Evolutionary conservation across 2,113 vertebrate species (phyloP).

Genomic region (Pandion haliaetus): DNA sequence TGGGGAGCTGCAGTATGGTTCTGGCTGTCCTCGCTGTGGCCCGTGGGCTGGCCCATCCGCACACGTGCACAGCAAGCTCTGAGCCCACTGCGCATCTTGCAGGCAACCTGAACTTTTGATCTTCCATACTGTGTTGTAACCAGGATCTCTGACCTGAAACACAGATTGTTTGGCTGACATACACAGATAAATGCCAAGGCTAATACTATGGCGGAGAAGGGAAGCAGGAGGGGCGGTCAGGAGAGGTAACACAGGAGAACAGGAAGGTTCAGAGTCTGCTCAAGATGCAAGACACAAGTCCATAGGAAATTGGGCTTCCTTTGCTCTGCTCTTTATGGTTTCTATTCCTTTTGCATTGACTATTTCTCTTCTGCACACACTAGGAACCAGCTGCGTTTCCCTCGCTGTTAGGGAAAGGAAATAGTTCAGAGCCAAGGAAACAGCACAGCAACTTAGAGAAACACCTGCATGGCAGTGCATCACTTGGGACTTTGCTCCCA

Average conservation of each 20-base stretch:
- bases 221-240: not conserved
- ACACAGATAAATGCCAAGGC: constrained; percentile 8
- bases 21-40: not conserved
- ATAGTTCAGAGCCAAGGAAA: constrained; percentile 12
- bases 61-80: fast-evolving
- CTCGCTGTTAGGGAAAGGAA: constrained; percentile 44
- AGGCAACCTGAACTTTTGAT: constrained; percentile 15
- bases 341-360: constrained; percentile 43
- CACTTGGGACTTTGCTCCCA: not conserved
- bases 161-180: not conserved
- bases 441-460: not conserved
- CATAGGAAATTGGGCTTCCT: constrained; percentile 55
- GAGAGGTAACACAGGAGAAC: not conserved
- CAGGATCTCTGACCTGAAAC: constrained; percentile 11
- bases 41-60: not conserved
- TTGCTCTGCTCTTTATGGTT: not conserved
- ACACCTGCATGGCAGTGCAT: constrained; percentile 35
- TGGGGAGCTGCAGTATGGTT: not conserved
- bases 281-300: constrained; percentile 12
- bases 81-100: fast-evolving
- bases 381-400: constrained; percentile 52
- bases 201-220: constrained; percentile 3
- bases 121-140: not conserved
- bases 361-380: not conserved
- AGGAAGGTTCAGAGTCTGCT: constrained; percentile 24